Evolutionary conservation across 1,140 invertebrate species (phyloP), one percentile per base, ranked within the genome.

Genomic region (Gonatopus flavifemur): DNA sequence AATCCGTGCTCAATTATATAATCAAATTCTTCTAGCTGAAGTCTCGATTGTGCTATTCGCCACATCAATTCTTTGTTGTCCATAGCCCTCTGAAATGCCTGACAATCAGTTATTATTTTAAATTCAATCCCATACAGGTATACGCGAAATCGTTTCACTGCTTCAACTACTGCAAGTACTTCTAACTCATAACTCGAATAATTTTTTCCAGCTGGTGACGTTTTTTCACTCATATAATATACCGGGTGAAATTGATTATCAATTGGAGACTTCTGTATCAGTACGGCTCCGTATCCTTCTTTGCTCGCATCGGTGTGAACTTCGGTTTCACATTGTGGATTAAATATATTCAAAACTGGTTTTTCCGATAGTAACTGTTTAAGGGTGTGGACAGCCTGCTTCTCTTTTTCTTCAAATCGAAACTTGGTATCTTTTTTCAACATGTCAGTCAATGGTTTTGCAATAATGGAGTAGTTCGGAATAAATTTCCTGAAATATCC

Each of bases 151-250:
- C 12, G 6, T 12, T 28, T 28, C 6, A 28, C 6, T 7, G 25
- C 25, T 28, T 28, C 25, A 12, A 28, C 12, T 28, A 28, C 25
- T 7, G 25, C 25, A 7, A 28, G 12, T 7, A 28, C 25, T 12
- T 28, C 69, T 3, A 74, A 33, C 44, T 73, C 67, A 49, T 69
- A 28, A 28, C 25, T 28, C 6, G 25, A 28, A 28, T 28, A 28
- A 28, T 12, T 6, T 7, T 12, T 28, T 12, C 12, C 25, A 28
- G 25, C 25, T 7, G 25, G 25, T 12, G 25, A 7, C 6, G 25
- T 28, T 12, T 28, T 28, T 28, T 28, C 12, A 28, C 25, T 28
- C 25, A 28, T 28, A 28, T 28, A 28, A 28, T 28, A 12, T 6
- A 28, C 25, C 6, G 25, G 25, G 25, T 28, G 25, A 28, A 28